A percentile compares a stretch with the other conserved stretches of the same genome.
Conservation (phyloP, 2,113 vertebrate genomes). For the Telmatochromis sp. region DNA sequence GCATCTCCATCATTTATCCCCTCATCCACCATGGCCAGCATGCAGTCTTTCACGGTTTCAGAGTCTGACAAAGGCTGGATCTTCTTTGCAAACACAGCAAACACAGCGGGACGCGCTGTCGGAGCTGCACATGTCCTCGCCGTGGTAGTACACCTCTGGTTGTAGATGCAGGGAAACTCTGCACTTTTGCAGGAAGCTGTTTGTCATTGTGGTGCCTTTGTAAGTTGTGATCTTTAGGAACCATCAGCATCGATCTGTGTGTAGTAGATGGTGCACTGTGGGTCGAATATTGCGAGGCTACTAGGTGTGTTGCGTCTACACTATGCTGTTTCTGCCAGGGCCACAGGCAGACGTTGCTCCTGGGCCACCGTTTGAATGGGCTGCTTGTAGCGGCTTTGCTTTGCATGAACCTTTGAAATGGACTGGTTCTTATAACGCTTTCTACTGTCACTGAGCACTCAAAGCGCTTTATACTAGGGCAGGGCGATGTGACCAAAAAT, state of each 20-base stretch:
- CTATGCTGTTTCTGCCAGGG: neutral
- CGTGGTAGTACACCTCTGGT: neutral
- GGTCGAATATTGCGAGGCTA: neutral
- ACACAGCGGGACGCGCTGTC: neutral
- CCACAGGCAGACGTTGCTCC: neutral
- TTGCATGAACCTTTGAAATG: neutral
- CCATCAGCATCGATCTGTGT: neutral
- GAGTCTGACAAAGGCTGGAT: rapidly evolving
- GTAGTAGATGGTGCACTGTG: neutral
- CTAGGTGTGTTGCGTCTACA: neutral
- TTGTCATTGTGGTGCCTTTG: neutral
- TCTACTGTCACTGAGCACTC: neutral
- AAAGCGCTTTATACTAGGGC: neutral
- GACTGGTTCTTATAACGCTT: neutral
- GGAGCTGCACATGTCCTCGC: neutral
- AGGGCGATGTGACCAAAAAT: too few species aligned
- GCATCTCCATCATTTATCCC: neutral
- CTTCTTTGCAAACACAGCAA: neutral
- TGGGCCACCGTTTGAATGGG: neutral
- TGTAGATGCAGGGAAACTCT: neutral
- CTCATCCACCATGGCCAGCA: neutral
- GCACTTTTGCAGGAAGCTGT: neutral
- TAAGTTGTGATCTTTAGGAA: neutral
- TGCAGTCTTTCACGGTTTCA: neutral
- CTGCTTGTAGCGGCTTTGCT: neutral